Evolutionary conservation across 2,797 vertebrate genomes (phyloP), one percentile per base, ranked within the genome.

Genomic region (Linurgus olivaceus): DNA sequence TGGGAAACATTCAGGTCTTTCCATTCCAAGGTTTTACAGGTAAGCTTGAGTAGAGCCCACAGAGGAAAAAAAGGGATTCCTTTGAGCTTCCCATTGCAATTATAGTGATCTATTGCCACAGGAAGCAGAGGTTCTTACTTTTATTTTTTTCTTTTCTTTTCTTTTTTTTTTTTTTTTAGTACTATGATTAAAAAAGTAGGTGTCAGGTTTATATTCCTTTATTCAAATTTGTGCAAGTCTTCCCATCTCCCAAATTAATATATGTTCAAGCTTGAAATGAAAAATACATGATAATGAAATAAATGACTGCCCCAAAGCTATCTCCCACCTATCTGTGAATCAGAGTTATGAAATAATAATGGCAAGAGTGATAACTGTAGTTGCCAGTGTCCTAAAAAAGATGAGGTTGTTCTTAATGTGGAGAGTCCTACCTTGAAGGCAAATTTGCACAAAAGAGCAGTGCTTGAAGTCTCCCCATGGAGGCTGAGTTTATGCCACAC

Each of bases 251-350:
- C 86, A 67, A 38, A 86, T 66, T 74, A 91, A 86, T 90, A 70
- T 91, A 61, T 14, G 25, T 88, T 93, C 1, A 2, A 71, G 31
- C 35, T 74, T 80, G 52, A 67, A 85, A 80, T 95, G 86, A 96
- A 97, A 94, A 96, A 96, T 92, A 54, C 28, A 87, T 96, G 67
- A 44, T 92, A 61, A 91, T 87, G 68, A 93, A 96, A 94, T 93
- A 86, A 84, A 86, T 89, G 29, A 61, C 51, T 96, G 51, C 87
- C 90, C 80, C 77, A 76, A 75, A 95, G 95, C 87, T 93, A 67
- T 82, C 58, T 91, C 38, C 54, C 88, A 95, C 95, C 92, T 61
- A 40, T 40, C 37, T 96, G 85, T 92, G 88, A 93, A 95, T 70
- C 57, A 47, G 67, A 67, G 50, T 90, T 93, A 94, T 94, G 92